These are phyloP conservation scores for Crematogaster levior DNA, from an alignment of 2,888 invertebrate species.

Conservation along the genomic window DNA sequence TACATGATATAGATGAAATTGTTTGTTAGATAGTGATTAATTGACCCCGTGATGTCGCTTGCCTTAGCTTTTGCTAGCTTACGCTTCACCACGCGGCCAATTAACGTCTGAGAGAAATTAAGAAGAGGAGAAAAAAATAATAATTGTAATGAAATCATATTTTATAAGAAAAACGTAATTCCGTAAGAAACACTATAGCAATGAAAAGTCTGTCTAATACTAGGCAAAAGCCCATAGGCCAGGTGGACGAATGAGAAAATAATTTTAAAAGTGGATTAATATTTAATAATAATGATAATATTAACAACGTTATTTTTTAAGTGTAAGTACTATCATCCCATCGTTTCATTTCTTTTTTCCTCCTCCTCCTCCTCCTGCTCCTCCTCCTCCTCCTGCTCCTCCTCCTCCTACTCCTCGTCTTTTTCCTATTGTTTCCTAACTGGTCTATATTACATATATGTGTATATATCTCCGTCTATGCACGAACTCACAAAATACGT, in stretches of 20 bases:
- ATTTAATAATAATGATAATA: conserved; percentile 77
- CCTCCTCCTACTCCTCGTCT: not conserved
- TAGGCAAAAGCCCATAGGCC: conserved; percentile 72
- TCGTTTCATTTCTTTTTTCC: not conserved
- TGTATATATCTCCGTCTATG: conserved; percentile 69
- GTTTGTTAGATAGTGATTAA: conserved; percentile 78
- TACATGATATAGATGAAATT: conserved; percentile 66
- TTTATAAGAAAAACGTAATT: conserved; percentile 82
- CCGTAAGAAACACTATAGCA: conserved; percentile 76
- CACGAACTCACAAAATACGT: conserved; percentile 72
- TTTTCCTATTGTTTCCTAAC: conserved; percentile 51
- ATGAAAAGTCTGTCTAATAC: conserved; percentile 67
- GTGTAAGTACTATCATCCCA: conserved; percentile 78
- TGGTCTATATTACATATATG: conserved; percentile 60
- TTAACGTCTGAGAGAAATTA: conserved; percentile 69
- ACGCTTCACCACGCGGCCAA: conserved; percentile 59
- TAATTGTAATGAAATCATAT: conserved; percentile 82
- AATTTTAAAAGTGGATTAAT: conserved; percentile 74
- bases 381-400: not conserved
- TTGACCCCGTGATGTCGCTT: conserved; percentile 62
- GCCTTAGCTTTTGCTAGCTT: conserved; percentile 35
- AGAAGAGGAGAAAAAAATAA: conserved; percentile 64
- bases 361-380: not conserved
- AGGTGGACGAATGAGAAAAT: conserved; percentile 80
- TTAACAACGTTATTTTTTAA: conserved; percentile 82